Percentiles rank a stretch among this genome's conserved stretches.
Evolutionary conservation across 2,797 vertebrate genomes (phyloP).

Genomic region (Xyrichtys novacula): DNA sequence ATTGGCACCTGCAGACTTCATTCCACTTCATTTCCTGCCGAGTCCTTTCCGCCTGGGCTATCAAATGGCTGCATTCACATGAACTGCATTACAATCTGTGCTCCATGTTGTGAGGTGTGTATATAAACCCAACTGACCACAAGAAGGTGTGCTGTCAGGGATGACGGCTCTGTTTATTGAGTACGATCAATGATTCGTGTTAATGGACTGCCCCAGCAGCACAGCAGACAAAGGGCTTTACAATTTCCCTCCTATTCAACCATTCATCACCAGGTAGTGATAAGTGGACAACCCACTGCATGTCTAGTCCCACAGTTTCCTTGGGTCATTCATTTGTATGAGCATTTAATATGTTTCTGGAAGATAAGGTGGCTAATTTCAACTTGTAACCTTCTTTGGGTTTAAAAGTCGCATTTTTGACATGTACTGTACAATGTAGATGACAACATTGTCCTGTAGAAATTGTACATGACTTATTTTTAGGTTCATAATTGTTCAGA

Average conservation of each 20-base stretch:
- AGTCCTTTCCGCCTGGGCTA: conserved; percentile 27
- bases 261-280: neutral
- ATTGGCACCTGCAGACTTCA: conserved; percentile 18
- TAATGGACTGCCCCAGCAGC: neutral
- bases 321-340: too few relatives aligned
- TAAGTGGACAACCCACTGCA: neutral
- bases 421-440: too few relatives aligned
- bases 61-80: conserved; percentile 4
- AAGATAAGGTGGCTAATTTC: too few relatives aligned
- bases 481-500: too few relatives aligned
- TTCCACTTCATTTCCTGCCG: conserved; percentile 22
- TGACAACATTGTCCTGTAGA: too few relatives aligned
- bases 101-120: neutral
- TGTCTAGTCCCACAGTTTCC: too few relatives aligned
- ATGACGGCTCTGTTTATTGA: neutral
- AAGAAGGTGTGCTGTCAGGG: neutral
- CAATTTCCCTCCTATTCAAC: neutral
- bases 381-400: too few relatives aligned
- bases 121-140: neutral
- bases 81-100: conserved; percentile 5
- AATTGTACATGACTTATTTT: too few relatives aligned
- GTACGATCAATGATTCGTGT: neutral
- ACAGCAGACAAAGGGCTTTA: neutral
- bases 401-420: too few relatives aligned
- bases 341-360: too few relatives aligned